Conservation (phyloP, 2,888 invertebrate genomes). For the Acanthosoma haemorrhoidale region DNA sequence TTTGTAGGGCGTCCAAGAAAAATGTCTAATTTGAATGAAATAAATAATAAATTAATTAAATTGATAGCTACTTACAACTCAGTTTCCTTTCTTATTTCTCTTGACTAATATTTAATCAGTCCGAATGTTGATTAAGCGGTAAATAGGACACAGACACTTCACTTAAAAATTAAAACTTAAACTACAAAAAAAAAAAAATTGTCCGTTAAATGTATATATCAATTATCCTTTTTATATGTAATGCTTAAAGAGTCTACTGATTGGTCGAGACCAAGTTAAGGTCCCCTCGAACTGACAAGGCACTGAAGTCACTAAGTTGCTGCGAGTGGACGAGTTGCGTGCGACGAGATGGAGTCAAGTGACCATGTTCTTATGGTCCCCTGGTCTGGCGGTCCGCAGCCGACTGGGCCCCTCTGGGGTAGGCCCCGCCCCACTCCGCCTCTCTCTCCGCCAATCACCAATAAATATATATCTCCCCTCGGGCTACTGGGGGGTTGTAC, state of each 20-base stretch:
- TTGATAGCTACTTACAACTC: background rate
- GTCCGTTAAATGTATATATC: too few relatives aligned
- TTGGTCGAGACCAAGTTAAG: too few relatives aligned
- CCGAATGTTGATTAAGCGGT: background rate
- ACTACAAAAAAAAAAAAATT: background rate
- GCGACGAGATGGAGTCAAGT: background rate
- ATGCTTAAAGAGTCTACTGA: too few relatives aligned
- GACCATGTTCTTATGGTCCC: constrained; percentile 2
- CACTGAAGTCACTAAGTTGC: background rate
- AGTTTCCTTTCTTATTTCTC: background rate
- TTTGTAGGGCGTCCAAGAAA: too few relatives aligned
- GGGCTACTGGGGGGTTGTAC: background rate
- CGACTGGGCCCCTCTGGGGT: background rate
- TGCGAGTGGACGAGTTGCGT: too few relatives aligned
- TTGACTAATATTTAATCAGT: background rate
- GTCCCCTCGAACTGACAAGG: background rate
- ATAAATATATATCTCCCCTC: background rate
- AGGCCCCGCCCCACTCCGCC: background rate
- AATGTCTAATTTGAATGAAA: too few relatives aligned
- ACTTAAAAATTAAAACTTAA: background rate
- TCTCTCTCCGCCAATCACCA: background rate
- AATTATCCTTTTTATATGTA: too few relatives aligned
- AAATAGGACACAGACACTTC: background rate
- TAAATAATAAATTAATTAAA: too few relatives aligned
- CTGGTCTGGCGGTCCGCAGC: background rate